A percentile compares a stretch with the other conserved stretches of the same genome.
These are phyloP conservation scores for Diarsia dahlii DNA, from an alignment of 2,888 invertebrate species.

Conservation along the genomic window DNA sequence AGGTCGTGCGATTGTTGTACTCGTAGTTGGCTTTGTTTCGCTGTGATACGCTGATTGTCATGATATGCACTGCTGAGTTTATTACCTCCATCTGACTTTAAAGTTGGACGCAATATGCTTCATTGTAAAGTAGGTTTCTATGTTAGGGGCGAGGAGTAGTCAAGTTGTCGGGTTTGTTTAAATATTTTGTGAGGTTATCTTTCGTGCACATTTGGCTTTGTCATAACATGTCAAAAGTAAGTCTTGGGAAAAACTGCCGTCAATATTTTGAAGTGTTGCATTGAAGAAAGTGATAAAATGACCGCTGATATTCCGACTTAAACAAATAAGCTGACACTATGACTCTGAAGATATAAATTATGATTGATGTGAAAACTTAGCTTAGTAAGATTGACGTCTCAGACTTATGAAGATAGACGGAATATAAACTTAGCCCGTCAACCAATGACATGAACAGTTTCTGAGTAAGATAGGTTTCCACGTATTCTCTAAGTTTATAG, in stretches of 20 bases:
- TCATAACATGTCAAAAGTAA: background rate
- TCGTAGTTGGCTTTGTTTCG: slow-evolving; percentile 23
- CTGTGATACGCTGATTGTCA: slow-evolving; percentile 34
- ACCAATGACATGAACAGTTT: slow-evolving; percentile 9
- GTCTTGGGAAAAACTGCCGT: background rate
- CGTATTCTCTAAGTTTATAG: slow-evolving; percentile 1
- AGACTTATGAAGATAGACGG: slow-evolving; percentile 14
- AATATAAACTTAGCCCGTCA: slow-evolving; percentile 14
- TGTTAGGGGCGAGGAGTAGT: background rate
- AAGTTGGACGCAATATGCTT: background rate
- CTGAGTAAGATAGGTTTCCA: slow-evolving; percentile 8
- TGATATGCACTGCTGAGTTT: slow-evolving; percentile 16
- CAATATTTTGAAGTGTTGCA: background rate
- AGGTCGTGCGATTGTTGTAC: slow-evolving; percentile 15
- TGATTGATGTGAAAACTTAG: slow-evolving; percentile 9
- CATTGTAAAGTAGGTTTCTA: background rate
- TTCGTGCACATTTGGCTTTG: background rate
- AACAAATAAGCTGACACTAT: background rate
- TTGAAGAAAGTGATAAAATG: background rate
- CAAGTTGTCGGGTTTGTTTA: background rate
- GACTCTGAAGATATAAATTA: background rate
- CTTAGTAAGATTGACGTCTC: slow-evolving; percentile 16
- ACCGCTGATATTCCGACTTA: background rate
- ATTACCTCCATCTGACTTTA: background rate
- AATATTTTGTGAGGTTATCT: background rate